Evolutionary conservation across 2,113 vertebrate genomes (phyloP), one percentile per base, ranked within the genome.

Genomic region (Rhombomys opimus): DNA sequence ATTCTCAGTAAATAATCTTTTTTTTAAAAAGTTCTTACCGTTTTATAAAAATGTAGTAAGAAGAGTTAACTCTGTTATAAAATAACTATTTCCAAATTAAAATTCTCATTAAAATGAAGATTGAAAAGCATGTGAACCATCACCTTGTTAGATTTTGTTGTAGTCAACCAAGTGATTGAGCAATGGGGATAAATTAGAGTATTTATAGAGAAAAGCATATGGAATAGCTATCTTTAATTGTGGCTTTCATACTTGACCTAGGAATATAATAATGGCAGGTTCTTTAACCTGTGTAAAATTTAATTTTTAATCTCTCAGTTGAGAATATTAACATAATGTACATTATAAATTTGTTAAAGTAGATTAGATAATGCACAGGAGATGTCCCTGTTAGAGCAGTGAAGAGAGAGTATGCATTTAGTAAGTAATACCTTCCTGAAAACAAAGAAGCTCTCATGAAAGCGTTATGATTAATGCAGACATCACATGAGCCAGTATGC

Each of bases 311-410:
- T 91, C 30, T 89, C 72, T 76, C 23, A n/a, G 1, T 57, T 54
- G 72, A 92, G n/a, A 75, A 17, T 63, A 15, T 91, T 95, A 97
- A 61, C 73, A 35, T 22, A 50, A 73, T 27, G 23, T 73, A 73
- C 46, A 87, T 87, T 73, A 95, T 18, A 87, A 18, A 68, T 50
- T 25, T 73, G 32, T 86, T 94, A 88, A 89, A 87, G 35, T 87
- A 57, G 72, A 52, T 59, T 57, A 10, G 12, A 61, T 97, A 81
- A 89, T 70, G 50, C 12, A 7, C 50, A 22, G 35, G 78, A 75
- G 32, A 30, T 17, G 30, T 20, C 54, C 68, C 11, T 92, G 46
- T 87, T 85, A 77, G 5, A 89, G 14, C 61, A 50, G 46, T 7
- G 54, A 9, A 81, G 32, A 41, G 68, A 86, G 30, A 72, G 76